phyloP scores from a whole-genome alignment of 2,113 vertebrate species.

The Campylorhamphus procurvoides region DNA sequence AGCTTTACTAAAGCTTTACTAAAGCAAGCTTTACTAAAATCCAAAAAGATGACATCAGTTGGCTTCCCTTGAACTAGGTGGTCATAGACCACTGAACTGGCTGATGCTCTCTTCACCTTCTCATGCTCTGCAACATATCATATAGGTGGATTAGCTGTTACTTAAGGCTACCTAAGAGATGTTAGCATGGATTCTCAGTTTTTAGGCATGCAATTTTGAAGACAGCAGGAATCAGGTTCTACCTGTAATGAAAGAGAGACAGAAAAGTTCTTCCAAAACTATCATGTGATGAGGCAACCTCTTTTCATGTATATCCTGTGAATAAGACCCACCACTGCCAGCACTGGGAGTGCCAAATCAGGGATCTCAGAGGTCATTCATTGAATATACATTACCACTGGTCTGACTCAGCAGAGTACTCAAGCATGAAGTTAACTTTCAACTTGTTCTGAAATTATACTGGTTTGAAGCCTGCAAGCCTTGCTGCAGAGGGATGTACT shows the following conservation, averaged over 20 bases:
- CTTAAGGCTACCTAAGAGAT: neutral
- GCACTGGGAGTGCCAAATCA: accelerated
- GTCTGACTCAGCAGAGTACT: conserved; percentile 28
- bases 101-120: neutral
- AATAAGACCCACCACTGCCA: neutral
- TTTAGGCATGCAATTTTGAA: neutral
- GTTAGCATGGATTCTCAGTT: neutral
- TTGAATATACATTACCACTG: neutral
- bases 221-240: neutral
- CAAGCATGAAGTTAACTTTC: conserved; percentile 27
- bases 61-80: neutral
- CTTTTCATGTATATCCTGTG: neutral
- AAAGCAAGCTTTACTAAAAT: neutral
- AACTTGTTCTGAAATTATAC: neutral
- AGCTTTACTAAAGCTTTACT: too few species aligned
- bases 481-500: neutral
- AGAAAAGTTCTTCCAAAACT: neutral
- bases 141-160: neutral
- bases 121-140: neutral
- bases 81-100: neutral
- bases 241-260: neutral
- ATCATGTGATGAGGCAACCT: neutral
- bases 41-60: neutral
- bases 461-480: neutral
- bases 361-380: neutral